Percentiles rank a stretch among this genome's conserved stretches.
Evolutionary conservation across 1,140 invertebrate genomes (phyloP).

Genomic region (Heliconius congener): DNA sequence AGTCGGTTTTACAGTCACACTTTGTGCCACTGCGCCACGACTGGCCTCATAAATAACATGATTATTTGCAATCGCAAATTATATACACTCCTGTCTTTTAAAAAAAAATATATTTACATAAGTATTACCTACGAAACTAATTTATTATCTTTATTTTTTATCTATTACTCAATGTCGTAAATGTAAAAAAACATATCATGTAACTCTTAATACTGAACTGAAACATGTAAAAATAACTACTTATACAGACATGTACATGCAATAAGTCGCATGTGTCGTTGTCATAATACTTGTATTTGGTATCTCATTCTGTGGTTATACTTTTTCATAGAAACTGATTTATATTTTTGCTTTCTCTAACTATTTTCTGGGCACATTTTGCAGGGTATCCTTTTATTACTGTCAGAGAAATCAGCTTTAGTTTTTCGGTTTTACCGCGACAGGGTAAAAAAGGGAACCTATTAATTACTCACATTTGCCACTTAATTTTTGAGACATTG

Average conservation of each 20-base stretch:
- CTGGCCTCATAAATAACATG: no score
- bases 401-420: not conserved
- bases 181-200: not conserved
- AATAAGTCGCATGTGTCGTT: not conserved
- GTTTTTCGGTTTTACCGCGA: no score
- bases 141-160: not conserved
- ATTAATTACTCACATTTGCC: no score
- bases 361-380: not conserved
- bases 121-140: no score
- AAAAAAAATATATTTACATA: no score
- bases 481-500: no score
- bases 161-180: not conserved
- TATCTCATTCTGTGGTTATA: not conserved
- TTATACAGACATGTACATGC: not conserved
- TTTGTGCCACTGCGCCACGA: no score
- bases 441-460: no score
- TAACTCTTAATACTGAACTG: not conserved
- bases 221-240: conserved; percentile 4
- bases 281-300: not conserved
- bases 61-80: no score
- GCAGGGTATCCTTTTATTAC: not conserved
- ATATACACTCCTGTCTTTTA: no score
- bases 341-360: conserved; percentile 1
- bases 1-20: no score
- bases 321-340: conserved; percentile 1